These are phyloP conservation scores for Astropecten irregularis DNA, from an alignment of 53 echinoderm and acorn worm species.

Conservation along the genomic window DNA sequence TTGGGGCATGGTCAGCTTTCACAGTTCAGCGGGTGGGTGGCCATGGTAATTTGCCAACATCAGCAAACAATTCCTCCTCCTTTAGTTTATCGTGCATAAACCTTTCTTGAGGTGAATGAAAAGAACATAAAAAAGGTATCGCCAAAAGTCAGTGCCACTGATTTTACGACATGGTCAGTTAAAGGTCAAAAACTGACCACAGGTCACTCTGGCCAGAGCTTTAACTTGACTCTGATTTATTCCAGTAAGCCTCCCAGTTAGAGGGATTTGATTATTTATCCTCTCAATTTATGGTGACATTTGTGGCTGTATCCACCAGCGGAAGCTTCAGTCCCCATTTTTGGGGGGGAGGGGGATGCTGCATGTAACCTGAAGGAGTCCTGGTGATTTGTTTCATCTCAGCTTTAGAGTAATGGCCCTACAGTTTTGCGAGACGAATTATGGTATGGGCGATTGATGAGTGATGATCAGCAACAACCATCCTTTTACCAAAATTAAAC, in stretches of 20 bases:
- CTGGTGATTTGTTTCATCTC: background rate
- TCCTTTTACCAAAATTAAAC: conserved; percentile 20
- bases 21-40: too few species aligned
- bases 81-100: too few species aligned
- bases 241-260: too few species aligned
- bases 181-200: conserved; percentile 22
- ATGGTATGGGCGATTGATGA: conserved; percentile 17
- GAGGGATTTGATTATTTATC: conserved; percentile 14
- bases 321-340: conserved; percentile 2
- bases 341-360: too few species aligned
- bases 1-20: too few species aligned
- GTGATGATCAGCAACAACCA: conserved; percentile 7
- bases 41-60: too few species aligned
- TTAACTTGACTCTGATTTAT: conserved; percentile 42
- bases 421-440: background rate
- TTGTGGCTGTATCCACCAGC: background rate
- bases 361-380: background rate
- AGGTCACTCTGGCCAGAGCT: background rate
- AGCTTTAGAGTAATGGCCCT: background rate
- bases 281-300: background rate
- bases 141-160: too few species aligned
- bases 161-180: background rate
- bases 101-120: too few species aligned
- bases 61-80: too few species aligned
- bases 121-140: too few species aligned